phyloP scores from a whole-genome alignment of 1,140 invertebrate genomes.

The Polyergus mexicanus region DNA sequence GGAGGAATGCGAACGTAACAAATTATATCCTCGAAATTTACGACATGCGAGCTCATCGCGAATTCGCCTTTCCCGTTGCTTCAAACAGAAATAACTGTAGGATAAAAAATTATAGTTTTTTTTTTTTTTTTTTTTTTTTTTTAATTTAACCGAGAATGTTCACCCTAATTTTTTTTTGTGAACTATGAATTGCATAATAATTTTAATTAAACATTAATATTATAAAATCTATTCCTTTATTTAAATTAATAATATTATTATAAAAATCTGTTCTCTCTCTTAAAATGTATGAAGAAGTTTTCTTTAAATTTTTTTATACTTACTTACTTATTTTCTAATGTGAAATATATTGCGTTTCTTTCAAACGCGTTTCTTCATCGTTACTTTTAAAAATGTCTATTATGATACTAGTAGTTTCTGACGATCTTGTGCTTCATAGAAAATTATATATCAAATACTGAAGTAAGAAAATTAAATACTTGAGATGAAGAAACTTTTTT shows the following conservation, averaged over 20 bases:
- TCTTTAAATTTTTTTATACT: neutral
- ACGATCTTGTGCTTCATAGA: too few relatives aligned
- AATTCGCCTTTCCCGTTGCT: neutral
- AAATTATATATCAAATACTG: neutral
- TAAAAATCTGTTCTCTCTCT: too few relatives aligned
- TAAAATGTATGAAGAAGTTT: too few relatives aligned
- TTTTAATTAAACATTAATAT: neutral
- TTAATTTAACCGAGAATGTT: neutral
- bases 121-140: too few relatives aligned
- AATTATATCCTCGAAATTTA: slow-evolving; percentile 41
- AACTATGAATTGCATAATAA: neutral
- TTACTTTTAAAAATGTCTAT: too few relatives aligned
- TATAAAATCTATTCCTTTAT: neutral
- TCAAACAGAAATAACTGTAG: neutral
- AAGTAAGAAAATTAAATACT: neutral
- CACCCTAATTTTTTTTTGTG: neutral
- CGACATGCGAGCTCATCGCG: neutral
- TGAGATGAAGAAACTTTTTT: slow-evolving; percentile 13
- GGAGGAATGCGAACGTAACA: slow-evolving; percentile 4
- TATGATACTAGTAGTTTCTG: too few relatives aligned
- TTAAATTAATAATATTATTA: neutral
- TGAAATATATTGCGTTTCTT: too few relatives aligned
- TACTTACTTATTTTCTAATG: neutral
- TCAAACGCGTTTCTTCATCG: too few relatives aligned
- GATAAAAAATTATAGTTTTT: neutral